Conservation (phyloP, 2,113 vertebrate genomes). For the Pelvicachromis taeniatus region DNA sequence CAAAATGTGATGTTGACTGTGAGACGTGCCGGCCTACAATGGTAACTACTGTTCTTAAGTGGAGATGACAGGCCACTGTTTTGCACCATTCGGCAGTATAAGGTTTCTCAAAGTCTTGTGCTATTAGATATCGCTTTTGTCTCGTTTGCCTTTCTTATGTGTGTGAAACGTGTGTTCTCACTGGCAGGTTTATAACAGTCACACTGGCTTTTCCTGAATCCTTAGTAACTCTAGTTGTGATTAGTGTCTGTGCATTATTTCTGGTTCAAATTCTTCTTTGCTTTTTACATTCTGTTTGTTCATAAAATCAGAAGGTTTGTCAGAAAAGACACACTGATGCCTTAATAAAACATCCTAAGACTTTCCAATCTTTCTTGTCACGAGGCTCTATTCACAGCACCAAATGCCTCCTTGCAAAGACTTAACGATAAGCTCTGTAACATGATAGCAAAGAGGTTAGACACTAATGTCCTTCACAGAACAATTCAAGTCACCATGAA, state of each 20-base stretch:
- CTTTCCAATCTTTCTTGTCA: background rate
- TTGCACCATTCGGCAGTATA: constrained; percentile 10
- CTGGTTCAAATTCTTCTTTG: background rate
- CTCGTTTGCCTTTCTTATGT: background rate
- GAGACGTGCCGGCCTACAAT: constrained; percentile 16
- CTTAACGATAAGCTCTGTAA: constrained; percentile 40
- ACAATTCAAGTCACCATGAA: constrained; percentile 21
- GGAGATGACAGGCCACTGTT: constrained; percentile 18
- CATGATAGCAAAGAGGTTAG: constrained; percentile 23
- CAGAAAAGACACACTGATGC: background rate
- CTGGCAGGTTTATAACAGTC: background rate
- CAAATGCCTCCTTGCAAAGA: background rate
- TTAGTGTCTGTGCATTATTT: background rate
- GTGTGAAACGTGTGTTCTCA: background rate
- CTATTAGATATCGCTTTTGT: constrained; percentile 33
- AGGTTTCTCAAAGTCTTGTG: constrained; percentile 40
- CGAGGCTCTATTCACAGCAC: background rate
- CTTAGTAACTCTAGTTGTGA: background rate
- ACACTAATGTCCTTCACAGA: constrained; percentile 36
- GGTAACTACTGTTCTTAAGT: constrained; percentile 5
- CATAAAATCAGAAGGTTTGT: background rate
- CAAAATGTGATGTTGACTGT: constrained; percentile 10
- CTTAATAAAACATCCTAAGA: background rate
- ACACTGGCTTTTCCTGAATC: background rate
- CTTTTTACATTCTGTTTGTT: background rate